These are phyloP conservation scores for Callaeas wilsoni DNA, from an alignment of 2,113 vertebrate species.

Conservation along the genomic window DNA sequence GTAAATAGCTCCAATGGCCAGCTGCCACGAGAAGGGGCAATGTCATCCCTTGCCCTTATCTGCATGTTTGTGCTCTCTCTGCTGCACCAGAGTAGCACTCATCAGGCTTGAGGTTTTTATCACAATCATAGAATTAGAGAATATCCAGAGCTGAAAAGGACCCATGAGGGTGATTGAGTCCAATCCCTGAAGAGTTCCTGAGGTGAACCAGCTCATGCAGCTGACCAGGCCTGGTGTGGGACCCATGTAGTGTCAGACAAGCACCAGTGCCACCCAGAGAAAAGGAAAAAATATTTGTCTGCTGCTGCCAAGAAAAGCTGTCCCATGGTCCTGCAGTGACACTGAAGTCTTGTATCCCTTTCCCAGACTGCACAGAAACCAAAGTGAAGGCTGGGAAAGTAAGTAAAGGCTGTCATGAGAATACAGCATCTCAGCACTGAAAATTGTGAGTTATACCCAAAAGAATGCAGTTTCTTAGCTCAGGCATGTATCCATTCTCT, in stretches of 20 bases:
- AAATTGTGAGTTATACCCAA: neutral
- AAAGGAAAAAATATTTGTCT: neutral
- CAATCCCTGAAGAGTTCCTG: neutral
- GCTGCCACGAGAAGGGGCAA: neutral
- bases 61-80: neutral
- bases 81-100: accelerated
- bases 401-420: neutral
- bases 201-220: neutral
- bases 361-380: neutral
- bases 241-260: neutral
- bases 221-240: neutral
- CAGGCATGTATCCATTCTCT: neutral
- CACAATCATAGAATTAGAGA: neutral
- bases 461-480: neutral
- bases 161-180: no score
- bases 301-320: neutral
- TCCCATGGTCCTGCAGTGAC: neutral
- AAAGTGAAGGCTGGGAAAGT: neutral
- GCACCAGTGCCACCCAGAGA: neutral
- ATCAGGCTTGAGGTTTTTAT: neutral
- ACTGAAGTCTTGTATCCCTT: neutral
- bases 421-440: neutral
- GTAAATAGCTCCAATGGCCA: neutral
- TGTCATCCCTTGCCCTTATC: neutral
- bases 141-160: accelerated